phyloP scores from a whole-genome alignment of 2,797 vertebrate species.

The Melopsittacus undulatus region DNA sequence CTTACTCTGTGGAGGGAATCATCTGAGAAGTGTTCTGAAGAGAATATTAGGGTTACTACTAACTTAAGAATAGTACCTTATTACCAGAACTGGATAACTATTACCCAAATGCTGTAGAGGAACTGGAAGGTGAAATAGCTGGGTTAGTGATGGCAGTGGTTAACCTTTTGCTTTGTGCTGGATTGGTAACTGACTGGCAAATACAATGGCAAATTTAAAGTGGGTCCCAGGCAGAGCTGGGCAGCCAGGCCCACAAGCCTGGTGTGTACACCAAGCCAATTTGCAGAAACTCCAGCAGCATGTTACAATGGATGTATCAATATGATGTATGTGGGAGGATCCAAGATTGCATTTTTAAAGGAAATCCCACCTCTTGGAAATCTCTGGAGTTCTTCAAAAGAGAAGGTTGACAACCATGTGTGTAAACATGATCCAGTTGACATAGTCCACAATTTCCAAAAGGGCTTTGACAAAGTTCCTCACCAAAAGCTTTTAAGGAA shows the following conservation, averaged over 20 bases:
- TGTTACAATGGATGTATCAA: not conserved
- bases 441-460: not conserved
- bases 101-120: not conserved
- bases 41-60: not conserved
- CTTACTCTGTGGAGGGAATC: not conserved
- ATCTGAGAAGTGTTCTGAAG: not conserved
- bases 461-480: not conserved
- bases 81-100: rapidly evolving
- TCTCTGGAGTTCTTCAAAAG: not conserved
- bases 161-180: not conserved
- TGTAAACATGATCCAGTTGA: slow-evolving; percentile 1
- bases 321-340: not conserved
- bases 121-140: not conserved
- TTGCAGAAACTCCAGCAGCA: not conserved
- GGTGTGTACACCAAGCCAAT: not conserved
- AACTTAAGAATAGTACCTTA: rapidly evolving
- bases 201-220: no score
- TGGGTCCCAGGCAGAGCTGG: not conserved
- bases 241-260: not conserved
- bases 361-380: not conserved
- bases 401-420: not conserved
- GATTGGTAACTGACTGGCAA: not conserved
- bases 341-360: not conserved
- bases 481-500: slow-evolving; percentile 19
- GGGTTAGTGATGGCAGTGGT: no score